Evolutionary conservation across 2,888 invertebrate species (phyloP).

Genomic region (Chirona hameri): DNA sequence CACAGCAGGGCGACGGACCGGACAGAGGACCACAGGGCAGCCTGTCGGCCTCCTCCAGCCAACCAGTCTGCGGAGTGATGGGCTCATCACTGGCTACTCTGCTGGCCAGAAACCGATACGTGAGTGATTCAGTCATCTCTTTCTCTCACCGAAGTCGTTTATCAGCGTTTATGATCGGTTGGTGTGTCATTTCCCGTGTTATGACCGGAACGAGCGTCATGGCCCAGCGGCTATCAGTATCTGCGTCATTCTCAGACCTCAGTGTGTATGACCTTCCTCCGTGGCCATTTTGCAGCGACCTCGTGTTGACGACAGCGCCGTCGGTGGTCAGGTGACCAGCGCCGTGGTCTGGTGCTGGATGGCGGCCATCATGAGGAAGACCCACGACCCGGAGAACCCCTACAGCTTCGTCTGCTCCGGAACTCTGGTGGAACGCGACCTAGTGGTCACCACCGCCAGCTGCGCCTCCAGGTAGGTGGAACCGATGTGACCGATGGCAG

Average conservation of each 20-base stretch:
- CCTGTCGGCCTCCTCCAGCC: background rate
- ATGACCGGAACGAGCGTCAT: too few species aligned
- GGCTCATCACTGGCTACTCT: background rate
- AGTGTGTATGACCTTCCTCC: too few species aligned
- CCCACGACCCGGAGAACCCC: slow-evolving; percentile 31
- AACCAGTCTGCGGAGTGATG: background rate
- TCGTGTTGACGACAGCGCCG: background rate
- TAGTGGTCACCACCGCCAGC: slow-evolving; percentile 39
- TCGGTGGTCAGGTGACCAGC: background rate
- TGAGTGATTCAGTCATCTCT: background rate
- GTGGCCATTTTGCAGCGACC: background rate
- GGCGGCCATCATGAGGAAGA: slow-evolving; percentile 38
- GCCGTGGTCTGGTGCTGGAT: slow-evolving; percentile 41
- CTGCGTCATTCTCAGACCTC: too few species aligned
- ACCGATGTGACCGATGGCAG: too few species aligned
- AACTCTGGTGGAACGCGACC: slow-evolving; percentile 38
- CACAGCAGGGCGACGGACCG: too few species aligned
- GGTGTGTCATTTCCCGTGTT: too few species aligned
- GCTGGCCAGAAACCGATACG: background rate
- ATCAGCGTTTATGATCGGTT: too few species aligned
- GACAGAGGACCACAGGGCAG: background rate
- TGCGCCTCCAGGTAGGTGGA: slow-evolving; percentile 37
- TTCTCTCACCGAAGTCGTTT: too few species aligned
- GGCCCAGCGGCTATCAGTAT: too few species aligned
- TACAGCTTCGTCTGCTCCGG: slow-evolving; percentile 38